Evolutionary conservation across 2,797 vertebrate species (phyloP).

Genomic region (Manis pentadactyla): DNA sequence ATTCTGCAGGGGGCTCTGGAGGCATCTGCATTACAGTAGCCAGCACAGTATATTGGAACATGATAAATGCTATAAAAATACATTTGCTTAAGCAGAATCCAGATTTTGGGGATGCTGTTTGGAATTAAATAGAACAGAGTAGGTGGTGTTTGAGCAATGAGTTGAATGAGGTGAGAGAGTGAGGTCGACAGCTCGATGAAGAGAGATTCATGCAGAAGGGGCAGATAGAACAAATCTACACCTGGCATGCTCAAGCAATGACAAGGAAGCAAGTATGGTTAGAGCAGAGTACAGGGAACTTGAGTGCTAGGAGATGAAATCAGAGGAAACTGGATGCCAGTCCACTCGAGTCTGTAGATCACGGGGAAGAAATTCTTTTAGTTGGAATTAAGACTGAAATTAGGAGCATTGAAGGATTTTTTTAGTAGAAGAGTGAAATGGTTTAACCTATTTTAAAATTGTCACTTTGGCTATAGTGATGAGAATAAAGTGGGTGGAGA

Average conservation of each 20-base stretch:
- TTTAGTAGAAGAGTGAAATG: background rate
- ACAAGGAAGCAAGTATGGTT: background rate
- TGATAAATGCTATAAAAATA: background rate
- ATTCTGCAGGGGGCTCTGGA: background rate
- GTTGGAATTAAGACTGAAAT: background rate
- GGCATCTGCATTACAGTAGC: no score
- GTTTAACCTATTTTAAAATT: background rate
- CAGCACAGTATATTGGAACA: fast-evolving
- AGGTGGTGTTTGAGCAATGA: background rate
- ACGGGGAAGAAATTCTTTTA: background rate
- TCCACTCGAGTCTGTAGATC: background rate
- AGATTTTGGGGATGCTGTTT: background rate
- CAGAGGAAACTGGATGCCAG: background rate
- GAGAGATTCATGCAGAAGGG: background rate
- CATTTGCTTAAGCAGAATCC: background rate
- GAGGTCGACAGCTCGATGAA: background rate
- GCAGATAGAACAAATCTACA: background rate
- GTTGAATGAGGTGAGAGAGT: background rate
- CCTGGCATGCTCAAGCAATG: no score
- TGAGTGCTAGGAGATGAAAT: background rate
- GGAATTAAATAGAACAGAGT: background rate
- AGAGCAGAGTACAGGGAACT: no score
- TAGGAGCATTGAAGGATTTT: background rate
- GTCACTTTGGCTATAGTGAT: background rate
- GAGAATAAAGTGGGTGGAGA: background rate